These are phyloP conservation scores for Esox masquinongy DNA, from an alignment of 2,797 vertebrate species.

Conservation along the genomic window DNA sequence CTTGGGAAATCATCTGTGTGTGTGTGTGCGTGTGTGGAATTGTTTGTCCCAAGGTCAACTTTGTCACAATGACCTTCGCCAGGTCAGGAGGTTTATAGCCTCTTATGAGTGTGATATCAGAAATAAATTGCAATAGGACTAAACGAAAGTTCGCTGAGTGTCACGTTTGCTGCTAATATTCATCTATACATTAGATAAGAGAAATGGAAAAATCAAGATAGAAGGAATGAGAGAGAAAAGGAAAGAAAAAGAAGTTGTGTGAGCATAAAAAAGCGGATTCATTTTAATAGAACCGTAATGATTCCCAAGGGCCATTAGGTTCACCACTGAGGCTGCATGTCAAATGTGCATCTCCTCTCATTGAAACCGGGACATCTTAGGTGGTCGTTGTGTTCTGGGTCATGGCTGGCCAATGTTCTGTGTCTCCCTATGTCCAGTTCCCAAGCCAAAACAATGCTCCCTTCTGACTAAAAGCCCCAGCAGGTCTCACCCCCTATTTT, in stretches of 20 bases:
- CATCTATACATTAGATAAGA: no score
- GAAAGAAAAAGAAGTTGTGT: not conserved
- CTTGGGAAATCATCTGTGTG: not conserved
- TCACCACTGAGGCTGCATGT: slow-evolving; percentile 10
- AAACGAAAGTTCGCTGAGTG: not conserved
- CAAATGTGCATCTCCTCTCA: slow-evolving; percentile 40
- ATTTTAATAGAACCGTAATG: not conserved
- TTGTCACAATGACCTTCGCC: not conserved
- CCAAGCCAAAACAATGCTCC: slow-evolving; percentile 16
- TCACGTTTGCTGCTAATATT: not conserved
- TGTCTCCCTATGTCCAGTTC: slow-evolving; percentile 16
- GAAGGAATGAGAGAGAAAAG: not conserved
- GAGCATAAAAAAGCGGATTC: not conserved
- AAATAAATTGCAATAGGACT: not conserved
- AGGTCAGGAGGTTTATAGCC: not conserved
- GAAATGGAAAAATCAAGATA: no score
- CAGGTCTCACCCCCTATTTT: slow-evolving; percentile 40
- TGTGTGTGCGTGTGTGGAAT: not conserved
- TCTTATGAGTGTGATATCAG: not conserved
- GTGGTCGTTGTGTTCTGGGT: slow-evolving; percentile 31
- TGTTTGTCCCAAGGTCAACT: not conserved
- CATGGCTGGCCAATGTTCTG: slow-evolving; percentile 6
- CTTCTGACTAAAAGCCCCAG: slow-evolving; percentile 33
- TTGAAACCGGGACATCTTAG: slow-evolving; percentile 47
- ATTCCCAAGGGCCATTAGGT: not conserved